Base-by-base conservation (phyloP, 2,113 vertebrate genomes). In the Alectura lathami region DNA sequence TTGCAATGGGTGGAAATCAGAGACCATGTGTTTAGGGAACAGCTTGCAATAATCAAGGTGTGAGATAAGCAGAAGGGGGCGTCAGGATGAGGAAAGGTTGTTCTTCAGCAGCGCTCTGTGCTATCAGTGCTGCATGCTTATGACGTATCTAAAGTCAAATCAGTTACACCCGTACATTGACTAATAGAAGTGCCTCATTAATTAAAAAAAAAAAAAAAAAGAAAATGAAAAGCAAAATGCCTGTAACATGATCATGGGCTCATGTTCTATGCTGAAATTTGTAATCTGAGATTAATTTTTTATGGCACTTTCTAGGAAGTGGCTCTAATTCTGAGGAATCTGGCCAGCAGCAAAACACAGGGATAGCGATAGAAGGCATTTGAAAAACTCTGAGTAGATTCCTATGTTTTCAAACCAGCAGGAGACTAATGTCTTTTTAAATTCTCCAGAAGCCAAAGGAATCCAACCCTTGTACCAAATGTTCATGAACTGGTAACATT, bases 211-310 rank as follows among this genome's bases (percentile, higher is more conserved):
- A 62, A 38, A 20, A 8, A 30, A 60, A 64, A 70, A 63, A 51
- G 20, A n/a, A n/a, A n/a, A n/a, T n/a, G 30, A 30, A 32, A 18
- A 17, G 3, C 3, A 45, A 48, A 82, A 47, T 3, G 0, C 3
- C 4, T 24, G 50, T 50, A 74, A 6, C 34, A 14, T 74, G 38
- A 13, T 64, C 18, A 15, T 48, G 13, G 13, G 21, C 6, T 57
- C 23, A 45, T 70, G 24, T 12, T 75, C 47, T 60, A 11, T 87
- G 40, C 62, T 89, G 62, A 64, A 76, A 10, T 48, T 50, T 76
- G 40, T 14, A 88, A 67, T 32, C 40, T 76, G 18, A 81, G n/a
- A 22, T 79, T 73, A 66, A 45, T 13, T 94, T 13, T 94, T 93
- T 57, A 22, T 83, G 45, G 48, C 8, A 20, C 27, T 66, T 79